Conservation (phyloP, 2,113 vertebrate genomes). For the Aegypius monachus region DNA sequence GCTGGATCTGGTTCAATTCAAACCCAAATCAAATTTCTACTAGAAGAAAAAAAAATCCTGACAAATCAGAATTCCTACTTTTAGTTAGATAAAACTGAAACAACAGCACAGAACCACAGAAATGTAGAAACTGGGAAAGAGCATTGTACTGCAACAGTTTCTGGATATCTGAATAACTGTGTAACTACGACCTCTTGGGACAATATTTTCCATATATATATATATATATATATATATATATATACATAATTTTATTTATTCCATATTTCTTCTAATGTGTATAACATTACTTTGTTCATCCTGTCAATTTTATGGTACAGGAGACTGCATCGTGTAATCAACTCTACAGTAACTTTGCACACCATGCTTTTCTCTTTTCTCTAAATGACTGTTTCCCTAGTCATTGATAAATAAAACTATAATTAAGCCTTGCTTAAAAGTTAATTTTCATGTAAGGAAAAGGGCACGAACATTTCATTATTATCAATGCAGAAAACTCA, state of each 20-base stretch:
- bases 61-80: neutral
- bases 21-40: neutral
- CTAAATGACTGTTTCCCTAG: neutral
- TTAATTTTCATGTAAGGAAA: conserved; percentile 9
- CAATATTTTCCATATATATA: neutral
- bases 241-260: neutral
- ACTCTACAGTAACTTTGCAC: neutral
- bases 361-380: neutral
- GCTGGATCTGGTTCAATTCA: neutral
- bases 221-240: no score
- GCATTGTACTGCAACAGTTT: neutral
- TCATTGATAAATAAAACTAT: neutral
- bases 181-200: neutral
- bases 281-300: neutral
- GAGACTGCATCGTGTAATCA: neutral
- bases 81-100: neutral
- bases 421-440: conserved; percentile 48
- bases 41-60: neutral
- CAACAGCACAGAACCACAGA: neutral
- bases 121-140: neutral
- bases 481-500: neutral
- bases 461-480: neutral
- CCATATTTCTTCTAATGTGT: neutral
- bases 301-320: neutral
- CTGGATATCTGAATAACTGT: neutral